Conservation (phyloP, 2,888 invertebrate species). For the Chloroclysta siterata region DNA sequence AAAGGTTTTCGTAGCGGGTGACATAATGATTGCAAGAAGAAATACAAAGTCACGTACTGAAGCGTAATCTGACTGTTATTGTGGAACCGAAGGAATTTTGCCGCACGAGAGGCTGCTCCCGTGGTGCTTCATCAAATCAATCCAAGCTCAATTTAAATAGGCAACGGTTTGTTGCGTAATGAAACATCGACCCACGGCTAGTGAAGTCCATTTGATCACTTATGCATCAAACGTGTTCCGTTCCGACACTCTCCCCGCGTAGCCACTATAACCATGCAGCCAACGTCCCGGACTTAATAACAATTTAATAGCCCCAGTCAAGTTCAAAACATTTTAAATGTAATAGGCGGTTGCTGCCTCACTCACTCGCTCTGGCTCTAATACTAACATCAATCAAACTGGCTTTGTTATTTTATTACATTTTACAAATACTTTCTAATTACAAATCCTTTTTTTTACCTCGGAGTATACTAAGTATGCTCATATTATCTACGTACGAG, state of each 20-base stretch:
- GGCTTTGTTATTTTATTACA: slow-evolving; percentile 32
- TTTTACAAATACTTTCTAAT: neutral
- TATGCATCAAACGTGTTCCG: slow-evolving; percentile 79
- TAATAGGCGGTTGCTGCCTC: slow-evolving; percentile 52
- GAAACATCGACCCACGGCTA: slow-evolving; percentile 72
- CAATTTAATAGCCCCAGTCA: slow-evolving; percentile 62
- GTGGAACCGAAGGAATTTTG: slow-evolving; percentile 52
- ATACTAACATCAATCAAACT: slow-evolving; percentile 58
- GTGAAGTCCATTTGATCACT: slow-evolving; percentile 73
- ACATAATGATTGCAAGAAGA: slow-evolving; percentile 58
- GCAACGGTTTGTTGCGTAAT: slow-evolving; percentile 79
- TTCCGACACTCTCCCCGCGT: slow-evolving; percentile 63
- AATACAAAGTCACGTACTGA: slow-evolving; percentile 62
- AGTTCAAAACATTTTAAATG: slow-evolving; percentile 63
- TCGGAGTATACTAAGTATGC: neutral
- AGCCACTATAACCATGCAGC: slow-evolving; percentile 50
- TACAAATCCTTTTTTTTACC: neutral
- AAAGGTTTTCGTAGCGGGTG: slow-evolving; percentile 49
- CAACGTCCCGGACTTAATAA: slow-evolving; percentile 61
- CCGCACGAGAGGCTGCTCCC: slow-evolving; percentile 51
- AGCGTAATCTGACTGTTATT: slow-evolving; percentile 63
- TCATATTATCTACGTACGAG: neutral
- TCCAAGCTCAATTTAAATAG: slow-evolving; percentile 79
- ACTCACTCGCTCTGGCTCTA: slow-evolving; percentile 36
- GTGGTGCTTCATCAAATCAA: slow-evolving; percentile 64